Evolutionary conservation across 2,888 invertebrate genomes (phyloP).

Genomic region (Chelonus formosanus): DNA sequence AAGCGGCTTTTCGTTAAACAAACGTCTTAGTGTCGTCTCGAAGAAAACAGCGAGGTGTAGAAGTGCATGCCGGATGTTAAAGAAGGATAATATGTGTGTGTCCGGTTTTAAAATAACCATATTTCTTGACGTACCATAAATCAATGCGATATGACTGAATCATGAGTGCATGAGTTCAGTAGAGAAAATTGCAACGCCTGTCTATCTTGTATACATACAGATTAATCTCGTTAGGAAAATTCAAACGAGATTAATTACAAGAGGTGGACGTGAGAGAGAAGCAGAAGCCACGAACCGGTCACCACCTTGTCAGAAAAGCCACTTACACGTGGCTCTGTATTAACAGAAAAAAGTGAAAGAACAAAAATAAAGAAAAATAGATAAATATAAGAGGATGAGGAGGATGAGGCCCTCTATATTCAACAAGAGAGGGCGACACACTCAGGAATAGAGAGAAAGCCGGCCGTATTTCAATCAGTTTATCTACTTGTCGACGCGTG

Average conservation of each 20-base stretch:
- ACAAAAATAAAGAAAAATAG: conserved; percentile 4
- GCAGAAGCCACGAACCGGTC: conserved; percentile 45
- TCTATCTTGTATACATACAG: conserved; percentile 12
- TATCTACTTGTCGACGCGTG: conserved; percentile 65
- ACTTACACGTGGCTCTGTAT: conserved; percentile 33
- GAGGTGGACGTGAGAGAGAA: conserved; percentile 36
- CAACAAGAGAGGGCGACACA: conserved; percentile 27
- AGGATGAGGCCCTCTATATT: not conserved
- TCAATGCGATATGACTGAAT: conserved; percentile 8
- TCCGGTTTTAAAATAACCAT: not conserved
- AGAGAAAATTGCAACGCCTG: not conserved
- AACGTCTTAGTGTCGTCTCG: no score
- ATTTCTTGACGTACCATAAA: conserved; percentile 20
- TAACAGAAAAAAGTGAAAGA: conserved; percentile 25
- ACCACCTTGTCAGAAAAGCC: conserved; percentile 25
- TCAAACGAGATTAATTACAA: conserved; percentile 33
- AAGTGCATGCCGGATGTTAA: conserved; percentile 14
- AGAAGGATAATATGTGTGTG: not conserved
- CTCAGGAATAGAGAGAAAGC: conserved; percentile 43
- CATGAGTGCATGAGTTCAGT: not conserved
- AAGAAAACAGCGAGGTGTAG: not conserved
- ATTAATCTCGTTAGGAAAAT: conserved; percentile 25
- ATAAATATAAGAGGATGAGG: conserved; percentile 14
- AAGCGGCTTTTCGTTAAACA: no score
- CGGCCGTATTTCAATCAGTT: conserved; percentile 64